Base-by-base conservation (phyloP, 2,888 invertebrate species). In the Acleris emargana region DNA sequence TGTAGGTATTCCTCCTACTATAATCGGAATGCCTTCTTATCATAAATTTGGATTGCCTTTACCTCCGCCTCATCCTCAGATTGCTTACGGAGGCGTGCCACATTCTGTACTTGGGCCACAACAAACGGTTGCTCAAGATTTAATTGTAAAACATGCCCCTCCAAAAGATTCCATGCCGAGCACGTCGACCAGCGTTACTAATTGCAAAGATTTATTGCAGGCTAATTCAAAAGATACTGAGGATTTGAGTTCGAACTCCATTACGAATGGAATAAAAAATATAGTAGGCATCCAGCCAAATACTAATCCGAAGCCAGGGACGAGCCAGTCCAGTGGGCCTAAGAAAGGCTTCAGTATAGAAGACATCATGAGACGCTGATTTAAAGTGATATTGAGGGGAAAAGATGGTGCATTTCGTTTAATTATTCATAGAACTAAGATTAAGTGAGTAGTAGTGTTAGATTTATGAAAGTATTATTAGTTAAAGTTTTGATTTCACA, bases 281-380 rank as follows among this genome's bases (percentile, higher is more conserved):
- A 92, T 93, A 72, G 88, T 93, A 45, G 93, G 93, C 0, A 93
- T 93, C 69, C 91, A 93, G 74, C 93, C 92, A 28, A 87, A 78
- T 59, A 73, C 81, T 38, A 89, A 89, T 72, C 87, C 92, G 1
- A 93, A 93, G 49, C 94, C 93, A 13, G 91, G 93, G 32, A 93
- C 93, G 20, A 94, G 94, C 67, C 94, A 94, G 51, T 91, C 94
- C 0, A 93, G 93, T 73, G 94, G 95, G 11, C 94, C 96, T 73
- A 96, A 96, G 78, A 96, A 97, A 80, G 97, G 97, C 18, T 97
- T 97, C 85, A 97, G 97, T 81, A 97, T 97, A 91, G 97, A 97
- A 80, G 97, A 97, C 75, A 97, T 97, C 73, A 97, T 97, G 97
- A 94, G 97, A 79, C 96, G 97, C 87, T 97, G 93, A 94, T 81